Conservation (phyloP, 2,113 vertebrate genomes). For the Callochromis pleurospilus region DNA sequence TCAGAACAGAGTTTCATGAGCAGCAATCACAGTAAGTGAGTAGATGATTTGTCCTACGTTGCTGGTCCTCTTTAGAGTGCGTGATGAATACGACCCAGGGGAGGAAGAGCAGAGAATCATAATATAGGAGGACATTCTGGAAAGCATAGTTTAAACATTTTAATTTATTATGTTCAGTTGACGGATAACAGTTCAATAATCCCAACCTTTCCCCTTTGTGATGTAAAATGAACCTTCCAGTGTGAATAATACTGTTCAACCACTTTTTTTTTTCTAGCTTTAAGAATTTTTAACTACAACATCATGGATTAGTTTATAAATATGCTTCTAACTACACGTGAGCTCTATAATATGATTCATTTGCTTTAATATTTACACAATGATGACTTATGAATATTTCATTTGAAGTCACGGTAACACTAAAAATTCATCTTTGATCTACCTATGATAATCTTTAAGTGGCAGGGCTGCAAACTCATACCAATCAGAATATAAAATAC, state of each 20-base stretch:
- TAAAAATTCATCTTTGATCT: conserved; percentile 9
- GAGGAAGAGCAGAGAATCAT: conserved; percentile 6
- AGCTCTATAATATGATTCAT: conserved; percentile 45
- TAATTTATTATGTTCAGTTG: neutral
- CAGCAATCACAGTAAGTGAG: neutral
- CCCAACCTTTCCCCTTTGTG: neutral
- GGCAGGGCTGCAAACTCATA: neutral
- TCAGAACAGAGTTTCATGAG: neutral
- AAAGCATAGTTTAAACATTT: neutral
- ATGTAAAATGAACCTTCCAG: neutral
- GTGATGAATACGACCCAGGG: neutral
- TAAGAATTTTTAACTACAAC: conserved; percentile 33
- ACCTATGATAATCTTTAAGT: neutral
- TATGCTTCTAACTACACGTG: conserved; percentile 56
- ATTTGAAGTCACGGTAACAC: conserved; percentile 42
- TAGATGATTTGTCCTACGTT: neutral
- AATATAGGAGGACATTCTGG: conserved; percentile 3
- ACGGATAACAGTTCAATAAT: neutral
- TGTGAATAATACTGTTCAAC: conserved; percentile 54
- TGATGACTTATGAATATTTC: conserved; percentile 26
- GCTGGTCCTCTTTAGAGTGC: neutral
- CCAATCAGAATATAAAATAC: conserved; percentile 6
- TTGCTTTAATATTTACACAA: conserved; percentile 61
- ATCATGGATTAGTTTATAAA: conserved; percentile 59
- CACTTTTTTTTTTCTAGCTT: conserved; percentile 15